phyloP scores from a whole-genome alignment of 2,797 vertebrate genomes.

The Urocyon cinereoargenteus region DNA sequence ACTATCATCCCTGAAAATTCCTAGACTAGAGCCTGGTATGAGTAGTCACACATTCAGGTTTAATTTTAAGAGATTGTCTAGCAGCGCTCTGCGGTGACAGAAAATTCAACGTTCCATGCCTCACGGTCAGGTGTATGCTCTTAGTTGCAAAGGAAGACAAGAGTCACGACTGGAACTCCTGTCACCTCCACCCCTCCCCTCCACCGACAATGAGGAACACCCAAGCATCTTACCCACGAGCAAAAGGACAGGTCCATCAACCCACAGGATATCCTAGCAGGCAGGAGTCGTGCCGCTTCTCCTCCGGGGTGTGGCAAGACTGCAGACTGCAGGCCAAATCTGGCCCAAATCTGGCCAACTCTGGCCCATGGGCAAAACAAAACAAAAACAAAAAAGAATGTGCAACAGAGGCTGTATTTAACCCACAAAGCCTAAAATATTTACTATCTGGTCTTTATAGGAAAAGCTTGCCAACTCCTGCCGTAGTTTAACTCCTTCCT shows the following conservation, averaged over 20 bases:
- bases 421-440: neutral
- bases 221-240: accelerated
- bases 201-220: accelerated
- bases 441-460: neutral
- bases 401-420: neutral
- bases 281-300: neutral
- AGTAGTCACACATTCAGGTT: neutral
- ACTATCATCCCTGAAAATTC: neutral
- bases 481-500: neutral
- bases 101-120: accelerated
- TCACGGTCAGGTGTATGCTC: neutral
- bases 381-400: constrained; percentile 55
- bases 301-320: neutral
- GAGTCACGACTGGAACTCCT: neutral
- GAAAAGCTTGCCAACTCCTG: neutral
- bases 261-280: neutral
- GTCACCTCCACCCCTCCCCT: accelerated
- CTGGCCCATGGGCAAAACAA: neutral
- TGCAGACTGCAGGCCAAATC: neutral
- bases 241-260: neutral
- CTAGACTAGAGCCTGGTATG: neutral
- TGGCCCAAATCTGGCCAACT: neutral
- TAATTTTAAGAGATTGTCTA: neutral
- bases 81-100: neutral
- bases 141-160: neutral